Evolutionary conservation across 2,888 invertebrate genomes (phyloP), one percentile per base, ranked within the genome.

Genomic region (Platycheirus albimanus): DNA sequence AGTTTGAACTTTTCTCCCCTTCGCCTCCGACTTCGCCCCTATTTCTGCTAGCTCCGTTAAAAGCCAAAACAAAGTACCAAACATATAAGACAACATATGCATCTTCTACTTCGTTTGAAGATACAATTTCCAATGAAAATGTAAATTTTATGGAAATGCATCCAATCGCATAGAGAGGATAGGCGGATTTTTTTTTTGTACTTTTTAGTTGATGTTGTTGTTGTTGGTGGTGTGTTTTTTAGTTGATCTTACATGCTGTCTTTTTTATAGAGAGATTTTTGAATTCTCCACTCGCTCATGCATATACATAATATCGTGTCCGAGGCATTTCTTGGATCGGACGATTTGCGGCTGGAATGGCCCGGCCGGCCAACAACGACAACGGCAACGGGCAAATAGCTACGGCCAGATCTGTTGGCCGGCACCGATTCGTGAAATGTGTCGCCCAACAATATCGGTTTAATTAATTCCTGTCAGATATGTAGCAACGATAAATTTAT

Each of bases 401-500:
- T n/a, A n/a, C n/a, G n/a, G n/a, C 10, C 43, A 15, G 38, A 41
- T 36, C 33, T 54, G 15, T 30, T 63, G 11, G 7, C 28, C 63
- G 69, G 74, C 78, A 83, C 75, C 69, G 76, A 75, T 72, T 75
- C 70, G 75, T 80, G 74, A 84, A 83, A 78, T 83, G 80, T 85
- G 83, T 85, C 84, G 80, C 66, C 79, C 78, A 86, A 86, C 85
- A 85, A 85, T 86, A 85, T 85, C 78, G 84, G 69, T 75, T 85
- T 86, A 86, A 86, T 86, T 86, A 85, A 86, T 85, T 85, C 84
- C 74, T 84, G 86, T 81, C 86, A 85, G 83, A 80, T 85, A 75
- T 80, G 74, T 78, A 76, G 80, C 84, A 76, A 79, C 70, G 85
- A 85, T 86, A 85, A 85, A 86, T 86, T 85, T 85, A 86, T 85